Conservation (phyloP, 1,140 invertebrate species). For the Drosophila watanabei region DNA sequence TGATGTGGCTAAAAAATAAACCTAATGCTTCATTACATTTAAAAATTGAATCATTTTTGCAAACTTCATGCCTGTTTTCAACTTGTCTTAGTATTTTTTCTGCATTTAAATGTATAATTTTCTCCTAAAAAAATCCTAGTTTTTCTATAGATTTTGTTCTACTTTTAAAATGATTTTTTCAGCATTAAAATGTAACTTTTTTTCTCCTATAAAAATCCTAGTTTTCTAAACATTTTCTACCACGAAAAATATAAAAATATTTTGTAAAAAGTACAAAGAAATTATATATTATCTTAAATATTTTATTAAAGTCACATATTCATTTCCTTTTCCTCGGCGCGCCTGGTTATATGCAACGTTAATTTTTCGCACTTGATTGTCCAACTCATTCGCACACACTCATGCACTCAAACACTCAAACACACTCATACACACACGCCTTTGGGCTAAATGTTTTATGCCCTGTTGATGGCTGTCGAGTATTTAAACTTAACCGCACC, state of each 20-base stretch:
- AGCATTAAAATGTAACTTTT: too few species aligned
- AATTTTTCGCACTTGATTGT: conserved; percentile 49
- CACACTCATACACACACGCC: conserved; percentile 28
- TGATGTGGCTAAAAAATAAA: conserved; percentile 41
- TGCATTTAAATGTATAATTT: too few species aligned
- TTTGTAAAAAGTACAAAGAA: rapidly evolving
- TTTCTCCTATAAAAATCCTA: too few species aligned
- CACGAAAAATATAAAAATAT: too few species aligned
- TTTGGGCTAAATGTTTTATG: conserved; percentile 80
- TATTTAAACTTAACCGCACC: conserved; percentile 82
- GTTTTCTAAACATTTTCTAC: too few species aligned
- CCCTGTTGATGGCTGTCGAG: conserved; percentile 81
- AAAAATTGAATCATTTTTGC: conserved; percentile 26
- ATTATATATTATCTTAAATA: too few species aligned
- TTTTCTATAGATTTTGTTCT: too few species aligned
- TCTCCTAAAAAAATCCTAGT: too few species aligned
- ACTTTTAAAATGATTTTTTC: too few species aligned
- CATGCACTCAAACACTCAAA: neutral
- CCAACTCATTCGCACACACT: conserved; percentile 29
- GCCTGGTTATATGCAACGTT: conserved; percentile 44
- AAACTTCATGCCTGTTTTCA: too few species aligned
- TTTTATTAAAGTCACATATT: neutral
- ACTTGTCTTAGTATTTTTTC: too few species aligned
- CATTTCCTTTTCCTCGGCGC: neutral
- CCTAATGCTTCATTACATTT: conserved; percentile 43